Evolutionary conservation across 2,888 invertebrate genomes (phyloP).

Genomic region (Fragum whitleyi): DNA sequence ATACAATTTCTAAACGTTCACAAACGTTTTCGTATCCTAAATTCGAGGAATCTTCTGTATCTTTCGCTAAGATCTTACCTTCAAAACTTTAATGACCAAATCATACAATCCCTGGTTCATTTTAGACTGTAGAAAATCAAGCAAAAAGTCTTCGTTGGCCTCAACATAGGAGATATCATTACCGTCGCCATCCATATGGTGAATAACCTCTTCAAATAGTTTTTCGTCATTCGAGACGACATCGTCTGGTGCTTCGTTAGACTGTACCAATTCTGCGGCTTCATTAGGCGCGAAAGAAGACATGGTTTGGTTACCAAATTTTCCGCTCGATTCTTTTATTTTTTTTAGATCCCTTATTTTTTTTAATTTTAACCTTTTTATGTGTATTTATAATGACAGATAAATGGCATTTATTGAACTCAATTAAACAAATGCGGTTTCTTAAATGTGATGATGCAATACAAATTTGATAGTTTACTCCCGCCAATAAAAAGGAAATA

Average conservation of each 20-base stretch:
- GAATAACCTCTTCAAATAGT: neutral
- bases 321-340: neutral
- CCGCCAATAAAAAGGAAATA: neutral
- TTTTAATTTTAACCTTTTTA: neutral
- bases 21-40: too few relatives aligned
- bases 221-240: neutral
- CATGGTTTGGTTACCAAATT: neutral
- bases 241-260: neutral
- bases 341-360: neutral
- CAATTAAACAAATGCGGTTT: too few relatives aligned
- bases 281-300: neutral
- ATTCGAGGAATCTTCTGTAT: too few relatives aligned
- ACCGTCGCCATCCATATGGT: neutral
- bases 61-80: neutral
- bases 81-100: slow-evolving; percentile 13
- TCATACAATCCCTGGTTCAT: slow-evolving; percentile 12
- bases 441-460: neutral
- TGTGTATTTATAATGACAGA: too few relatives aligned
- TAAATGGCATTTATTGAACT: too few relatives aligned
- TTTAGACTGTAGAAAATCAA: slow-evolving; percentile 18
- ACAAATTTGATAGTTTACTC: neutral
- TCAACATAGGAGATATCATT: slow-evolving; percentile 6
- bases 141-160: neutral
- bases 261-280: neutral
- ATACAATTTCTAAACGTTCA: too few relatives aligned